Base-by-base conservation (phyloP, 2,113 vertebrate genomes). In the Fukomys damarensis region DNA sequence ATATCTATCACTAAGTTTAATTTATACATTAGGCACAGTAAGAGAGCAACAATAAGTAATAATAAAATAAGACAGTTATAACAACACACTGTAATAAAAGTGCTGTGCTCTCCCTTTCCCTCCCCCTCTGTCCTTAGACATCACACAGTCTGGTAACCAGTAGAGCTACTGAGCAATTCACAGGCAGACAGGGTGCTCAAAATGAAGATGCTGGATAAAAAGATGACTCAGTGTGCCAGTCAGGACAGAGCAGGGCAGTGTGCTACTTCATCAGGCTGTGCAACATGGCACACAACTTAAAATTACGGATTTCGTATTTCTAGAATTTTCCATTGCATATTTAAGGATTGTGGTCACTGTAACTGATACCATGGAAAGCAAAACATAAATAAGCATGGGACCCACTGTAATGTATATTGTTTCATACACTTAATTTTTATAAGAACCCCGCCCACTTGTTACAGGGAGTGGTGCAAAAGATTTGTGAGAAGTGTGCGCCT, bases 371-470 rank as follows among this genome's bases (percentile, higher is more conserved):
- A 84, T 76, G 56, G 26, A 52, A 46, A 56, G 79, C 30, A 84
- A 76, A 89, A 43, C 9, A 16, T 22, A 10, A 30, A 19, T 94
- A 24, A 32, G n/a, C 5, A 30, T 22, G n/a, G 49, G 49, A 32
- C 56, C 54, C 32, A 43, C 43, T 76, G 41, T 17, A 94, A 43
- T 4, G 76, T 63, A 63, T 58, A 38, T 68, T 58, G 4, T 58
- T 89, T 93, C 70, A 46, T 89, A 43, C 43, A 56, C 43, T 91
- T 82, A 49, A 41, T 86, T 83, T 76, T 86, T 68, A 77, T 82
- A 26, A 81, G 24, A 86, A 41, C 1, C 5, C 20, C 24, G 30
- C 17, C 72, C 26, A 22, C 83, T 95, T 96, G 83, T 76, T n/a
- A 82, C 49, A 7, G 24, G 30, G 1, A 88, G 26, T 65, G 5